Conservation (phyloP, 2,797 vertebrate genomes). For the Novumbra hubbsi region DNA sequence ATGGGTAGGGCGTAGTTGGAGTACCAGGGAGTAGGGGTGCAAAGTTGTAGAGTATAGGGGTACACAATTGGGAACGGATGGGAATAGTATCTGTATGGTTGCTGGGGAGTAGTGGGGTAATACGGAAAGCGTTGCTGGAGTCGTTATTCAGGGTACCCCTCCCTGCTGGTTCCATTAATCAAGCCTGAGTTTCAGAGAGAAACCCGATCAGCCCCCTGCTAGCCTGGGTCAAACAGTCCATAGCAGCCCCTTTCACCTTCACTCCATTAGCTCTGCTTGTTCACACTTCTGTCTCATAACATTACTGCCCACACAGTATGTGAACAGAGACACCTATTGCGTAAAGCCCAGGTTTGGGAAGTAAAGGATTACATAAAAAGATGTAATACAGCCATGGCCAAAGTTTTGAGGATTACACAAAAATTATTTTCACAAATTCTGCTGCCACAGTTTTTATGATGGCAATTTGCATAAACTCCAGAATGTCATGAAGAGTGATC, state of each 20-base stretch:
- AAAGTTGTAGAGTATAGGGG: too few relatives aligned
- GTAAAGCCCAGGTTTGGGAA: background rate
- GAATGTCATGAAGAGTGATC: too few relatives aligned
- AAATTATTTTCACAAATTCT: too few relatives aligned
- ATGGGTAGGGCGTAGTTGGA: too few relatives aligned
- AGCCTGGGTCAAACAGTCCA: conserved; percentile 12
- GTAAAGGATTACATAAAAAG: too few relatives aligned
- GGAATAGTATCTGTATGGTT: too few relatives aligned
- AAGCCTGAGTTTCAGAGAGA: conserved; percentile 2
- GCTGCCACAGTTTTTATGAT: too few relatives aligned
- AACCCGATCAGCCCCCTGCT: background rate
- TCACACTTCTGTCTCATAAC: background rate
- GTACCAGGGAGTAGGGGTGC: too few relatives aligned
- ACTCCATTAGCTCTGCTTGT: background rate
- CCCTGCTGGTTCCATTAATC: background rate
- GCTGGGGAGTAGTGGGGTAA: background rate
- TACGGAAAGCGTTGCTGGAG: background rate
- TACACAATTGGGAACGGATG: too few relatives aligned
- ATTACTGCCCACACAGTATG: background rate
- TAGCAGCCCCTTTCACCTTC: background rate
- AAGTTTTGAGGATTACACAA: too few relatives aligned
- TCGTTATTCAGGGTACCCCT: conserved; percentile 3
- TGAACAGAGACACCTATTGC: background rate
- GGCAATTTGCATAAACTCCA: too few relatives aligned
- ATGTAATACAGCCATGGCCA: too few relatives aligned